Base-by-base conservation (phyloP, 2,888 invertebrate species). In the Adelognathus sp. region DNA sequence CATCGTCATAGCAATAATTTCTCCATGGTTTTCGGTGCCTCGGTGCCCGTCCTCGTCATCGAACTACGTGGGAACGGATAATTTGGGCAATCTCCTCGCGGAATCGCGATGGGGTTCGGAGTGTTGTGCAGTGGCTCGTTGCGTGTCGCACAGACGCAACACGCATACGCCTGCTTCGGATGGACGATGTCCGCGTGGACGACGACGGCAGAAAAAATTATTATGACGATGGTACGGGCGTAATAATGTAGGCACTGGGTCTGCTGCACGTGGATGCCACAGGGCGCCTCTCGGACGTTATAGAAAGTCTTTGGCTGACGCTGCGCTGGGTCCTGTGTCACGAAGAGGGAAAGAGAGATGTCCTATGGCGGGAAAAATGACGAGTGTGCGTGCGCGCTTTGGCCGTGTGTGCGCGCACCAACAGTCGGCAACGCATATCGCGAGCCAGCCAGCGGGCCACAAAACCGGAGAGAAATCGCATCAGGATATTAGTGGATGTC, bases 381-480 rank as follows among this genome's bases (percentile, higher is more conserved):
- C 11, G n/a, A 3, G 21, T 21, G 24, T 3, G 50, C 24, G 50
- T 24, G 46, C 24, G 46, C 11, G 46, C 21, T 18, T n/a, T 11
- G 50, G 11, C n/a, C 11, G 16, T 16, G 36, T 36, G 2, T 36
- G n/a, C n/a, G 36, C n/a, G n/a, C 36, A 9, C 36, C n/a, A 24
- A 24, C 21, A 11, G 50, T 61, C 67, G 54, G 67, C 67, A 72
- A 29, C 52, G 16, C 39, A 54, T 39, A 44, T 71, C 31, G 21
- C n/a, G n/a, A n/a, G n/a, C n/a, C n/a, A 63, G 29, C 50, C 63
- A 64, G 56, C 56, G 58, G 73, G 41, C 56, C 58, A 60, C 67
- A 74, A 81, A 80, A 80, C 74, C 75, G 61, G 61, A 73, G 76
- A 77, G 80, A 81, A 79, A 81, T 80, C 80, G 78, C 76, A 78